Percentiles rank a stretch among this genome's conserved stretches.
Conservation (phyloP, 2,888 invertebrate genomes). For the Agrotis puta region DNA sequence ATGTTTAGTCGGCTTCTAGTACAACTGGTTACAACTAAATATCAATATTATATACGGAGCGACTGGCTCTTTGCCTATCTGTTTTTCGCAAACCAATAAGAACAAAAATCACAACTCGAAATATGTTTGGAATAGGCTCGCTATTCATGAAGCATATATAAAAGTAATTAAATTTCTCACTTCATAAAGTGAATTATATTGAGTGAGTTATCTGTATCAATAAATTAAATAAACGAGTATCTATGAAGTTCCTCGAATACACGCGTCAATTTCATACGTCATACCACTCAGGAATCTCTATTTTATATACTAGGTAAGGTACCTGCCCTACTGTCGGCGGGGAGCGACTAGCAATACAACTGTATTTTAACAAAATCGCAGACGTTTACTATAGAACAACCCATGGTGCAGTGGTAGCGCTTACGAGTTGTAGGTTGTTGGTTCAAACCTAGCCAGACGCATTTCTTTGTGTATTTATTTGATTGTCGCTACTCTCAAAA, state of each 20-base stretch:
- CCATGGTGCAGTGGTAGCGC: too few relatives aligned
- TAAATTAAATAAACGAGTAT: slow-evolving; percentile 17
- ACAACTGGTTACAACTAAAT: too few relatives aligned
- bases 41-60: too few relatives aligned
- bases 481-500: too few relatives aligned
- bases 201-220: slow-evolving; percentile 25
- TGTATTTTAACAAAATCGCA: too few relatives aligned
- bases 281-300: slow-evolving; percentile 20
- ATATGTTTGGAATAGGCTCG: not conserved
- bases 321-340: accelerated
- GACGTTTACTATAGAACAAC: too few relatives aligned
- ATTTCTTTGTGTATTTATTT: too few relatives aligned
- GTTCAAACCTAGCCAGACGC: too few relatives aligned
- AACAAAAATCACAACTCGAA: not conserved
- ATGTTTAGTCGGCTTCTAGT: not conserved
- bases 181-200: not conserved
- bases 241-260: slow-evolving; percentile 12
- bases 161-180: slow-evolving; percentile 17
- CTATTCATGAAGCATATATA: not conserved
- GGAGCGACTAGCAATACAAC: not conserved
- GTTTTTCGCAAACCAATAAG: too few relatives aligned
- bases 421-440: too few relatives aligned
- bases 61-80: too few relatives aligned
- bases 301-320: not conserved
- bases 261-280: slow-evolving; percentile 26